Evolutionary conservation across 2,797 vertebrate species (phyloP).

Genomic region (Aselliscus stoliczkanus): DNA sequence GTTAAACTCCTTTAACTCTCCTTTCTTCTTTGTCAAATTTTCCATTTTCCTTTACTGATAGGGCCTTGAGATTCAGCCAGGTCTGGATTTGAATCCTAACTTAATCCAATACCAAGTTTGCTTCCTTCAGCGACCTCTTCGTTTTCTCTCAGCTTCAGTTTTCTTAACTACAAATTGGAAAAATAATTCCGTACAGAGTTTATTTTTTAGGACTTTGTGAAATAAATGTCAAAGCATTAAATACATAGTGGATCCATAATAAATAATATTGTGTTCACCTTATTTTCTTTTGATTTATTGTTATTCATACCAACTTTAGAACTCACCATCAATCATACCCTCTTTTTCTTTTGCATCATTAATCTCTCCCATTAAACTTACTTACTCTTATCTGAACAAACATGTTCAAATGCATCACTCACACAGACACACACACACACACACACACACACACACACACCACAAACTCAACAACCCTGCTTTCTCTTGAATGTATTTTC

Average conservation of each 20-base stretch:
- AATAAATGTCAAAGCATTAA: neutral
- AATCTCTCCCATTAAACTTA: neutral
- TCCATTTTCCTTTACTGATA: neutral
- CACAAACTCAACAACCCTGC: neutral
- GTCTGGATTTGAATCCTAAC: neutral
- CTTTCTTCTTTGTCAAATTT: neutral
- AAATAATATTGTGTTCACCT: neutral
- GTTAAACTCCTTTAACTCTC: neutral
- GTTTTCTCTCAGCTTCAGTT: neutral
- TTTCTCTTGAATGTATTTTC: neutral
- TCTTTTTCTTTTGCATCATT: neutral
- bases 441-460: neutral
- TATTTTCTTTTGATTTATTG: neutral
- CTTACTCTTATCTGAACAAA: neutral
- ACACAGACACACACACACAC: neutral
- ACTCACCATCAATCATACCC: neutral
- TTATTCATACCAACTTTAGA: neutral
- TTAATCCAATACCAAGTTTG: neutral
- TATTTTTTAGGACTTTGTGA: neutral
- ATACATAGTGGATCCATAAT: neutral
- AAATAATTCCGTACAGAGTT: neutral
- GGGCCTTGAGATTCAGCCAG: neutral
- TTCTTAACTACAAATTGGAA: neutral
- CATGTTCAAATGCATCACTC: neutral
- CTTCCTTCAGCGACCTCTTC: neutral